Base-by-base conservation (phyloP, 2,113 vertebrate genomes). In the Stictonetta naevosa region DNA sequence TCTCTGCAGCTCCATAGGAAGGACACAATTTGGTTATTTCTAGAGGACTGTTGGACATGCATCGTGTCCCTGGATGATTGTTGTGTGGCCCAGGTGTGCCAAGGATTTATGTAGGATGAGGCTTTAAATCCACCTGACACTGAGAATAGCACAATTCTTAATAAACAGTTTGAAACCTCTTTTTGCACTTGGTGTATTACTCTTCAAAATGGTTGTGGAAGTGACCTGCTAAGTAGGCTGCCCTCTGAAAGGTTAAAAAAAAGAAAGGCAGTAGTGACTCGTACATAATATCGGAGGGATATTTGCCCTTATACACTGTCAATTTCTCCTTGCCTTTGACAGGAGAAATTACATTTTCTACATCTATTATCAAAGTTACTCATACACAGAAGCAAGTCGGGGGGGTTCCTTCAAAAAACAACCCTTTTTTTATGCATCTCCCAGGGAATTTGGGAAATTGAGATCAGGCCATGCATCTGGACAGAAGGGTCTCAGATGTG, bases 141-240 rank as follows among this genome's bases (percentile, higher is more conserved):
- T 66, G 66, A 95, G 88, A 95, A 76, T 91, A 95, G 86, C 80
- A 92, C 81, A 96, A 92, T n/a, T 95, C 55, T 62, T 90, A 95
- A 67, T 97, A 96, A 96, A 90, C 88, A 53, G 60, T 95, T 96
- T 91, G 92, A 93, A 97, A 97, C 93, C 90, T 94, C 93, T 71
- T 90, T 63, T 44, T 77, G 89, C 62, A 84, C 91, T 88, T 66
- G 93, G 82, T 28, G 88, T 96, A 63, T 97, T 97, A 76, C 90
- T 96, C 50, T 62, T 76, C 71, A 83, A 69, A 48, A 26, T 2
- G 33, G 6, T 55, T 85, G 76, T 88, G 93, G 46, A 92, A 73
- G 93, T 83, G 4, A 4, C 88, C 93, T 40, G 44, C 78, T 83
- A 67, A 36, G 77, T 0, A 0, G 71, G 82, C 55, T 42, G 90